Evolutionary conservation across 2,888 invertebrate species (phyloP), one percentile per base, ranked within the genome.

Genomic region (Bimastos eiseni): DNA sequence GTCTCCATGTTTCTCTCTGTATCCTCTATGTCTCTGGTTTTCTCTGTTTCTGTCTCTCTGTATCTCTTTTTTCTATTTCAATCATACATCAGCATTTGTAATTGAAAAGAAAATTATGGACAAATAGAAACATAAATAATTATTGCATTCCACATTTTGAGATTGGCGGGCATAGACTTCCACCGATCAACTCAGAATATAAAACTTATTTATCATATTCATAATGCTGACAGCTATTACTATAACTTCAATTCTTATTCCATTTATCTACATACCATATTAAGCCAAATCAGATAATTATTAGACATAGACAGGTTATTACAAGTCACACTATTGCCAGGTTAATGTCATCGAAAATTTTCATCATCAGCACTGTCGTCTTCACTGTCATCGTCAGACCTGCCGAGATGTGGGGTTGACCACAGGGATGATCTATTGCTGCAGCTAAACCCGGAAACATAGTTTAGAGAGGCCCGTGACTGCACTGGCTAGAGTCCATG

Each of bases 361-460:
- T 88, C 70, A 37, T 86, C 86, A 38, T 89, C 90, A 90, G 34
- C 89, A 49, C 49, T 24, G 36, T 49, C 33, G 37, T 49, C 90
- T 49, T 49, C 90, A 24, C 36, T n/a, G 41, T 44, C 41, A 49
- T 36, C 55, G 36, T 88, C n/a, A n/a, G n/a, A n/a, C n/a, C n/a
- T n/a, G n/a, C n/a, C n/a, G n/a, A n/a, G n/a, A n/a, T n/a, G n/a
- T n/a, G n/a, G n/a, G n/a, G n/a, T n/a, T n/a, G n/a, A n/a, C n/a
- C n/a, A n/a, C n/a, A n/a, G n/a, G n/a, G n/a, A n/a, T n/a, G n/a
- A n/a, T n/a, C n/a, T n/a, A n/a, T n/a, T n/a, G n/a, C n/a, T n/a
- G n/a, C n/a, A n/a, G n/a, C n/a, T n/a, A n/a, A n/a, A n/a, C n/a
- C n/a, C n/a, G n/a, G n/a, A n/a, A n/a, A n/a, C n/a, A n/a, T n/a